Conservation (phyloP, 2,888 invertebrate species). For the Aelia acuminata region DNA sequence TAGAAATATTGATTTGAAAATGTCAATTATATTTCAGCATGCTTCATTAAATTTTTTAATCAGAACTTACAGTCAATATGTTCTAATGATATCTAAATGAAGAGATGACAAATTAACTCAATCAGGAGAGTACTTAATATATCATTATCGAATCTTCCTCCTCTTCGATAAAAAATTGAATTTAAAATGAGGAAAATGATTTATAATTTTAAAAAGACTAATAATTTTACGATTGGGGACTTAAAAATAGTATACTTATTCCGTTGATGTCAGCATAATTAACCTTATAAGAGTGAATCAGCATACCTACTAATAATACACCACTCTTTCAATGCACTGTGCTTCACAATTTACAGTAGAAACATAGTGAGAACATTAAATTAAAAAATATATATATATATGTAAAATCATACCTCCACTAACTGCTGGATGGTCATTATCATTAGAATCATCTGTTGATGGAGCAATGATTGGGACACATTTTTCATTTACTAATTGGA, state of each 20-base stretch:
- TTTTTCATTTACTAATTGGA: conserved; percentile 27
- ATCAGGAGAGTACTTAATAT: too few relatives aligned
- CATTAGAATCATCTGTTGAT: background rate
- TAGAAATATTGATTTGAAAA: too few relatives aligned
- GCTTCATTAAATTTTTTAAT: too few relatives aligned
- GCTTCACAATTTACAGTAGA: background rate
- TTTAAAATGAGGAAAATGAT: too few relatives aligned
- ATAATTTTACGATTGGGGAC: background rate
- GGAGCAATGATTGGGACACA: conserved; percentile 37
- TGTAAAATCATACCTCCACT: background rate
- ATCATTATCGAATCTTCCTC: too few relatives aligned
- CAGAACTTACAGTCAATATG: too few relatives aligned
- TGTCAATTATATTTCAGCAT: too few relatives aligned
- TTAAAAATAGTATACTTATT: background rate
- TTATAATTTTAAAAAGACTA: too few relatives aligned
- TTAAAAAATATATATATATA: background rate
- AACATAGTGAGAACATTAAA: background rate
- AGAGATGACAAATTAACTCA: too few relatives aligned
- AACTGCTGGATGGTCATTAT: background rate
- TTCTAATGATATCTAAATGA: too few relatives aligned
- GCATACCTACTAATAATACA: background rate
- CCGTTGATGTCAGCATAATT: background rate
- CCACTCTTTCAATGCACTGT: background rate
- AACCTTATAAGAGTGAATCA: background rate
- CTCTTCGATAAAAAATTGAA: too few relatives aligned